phyloP scores from a whole-genome alignment of 2,888 invertebrate genomes.

The Drosophila colorata region DNA sequence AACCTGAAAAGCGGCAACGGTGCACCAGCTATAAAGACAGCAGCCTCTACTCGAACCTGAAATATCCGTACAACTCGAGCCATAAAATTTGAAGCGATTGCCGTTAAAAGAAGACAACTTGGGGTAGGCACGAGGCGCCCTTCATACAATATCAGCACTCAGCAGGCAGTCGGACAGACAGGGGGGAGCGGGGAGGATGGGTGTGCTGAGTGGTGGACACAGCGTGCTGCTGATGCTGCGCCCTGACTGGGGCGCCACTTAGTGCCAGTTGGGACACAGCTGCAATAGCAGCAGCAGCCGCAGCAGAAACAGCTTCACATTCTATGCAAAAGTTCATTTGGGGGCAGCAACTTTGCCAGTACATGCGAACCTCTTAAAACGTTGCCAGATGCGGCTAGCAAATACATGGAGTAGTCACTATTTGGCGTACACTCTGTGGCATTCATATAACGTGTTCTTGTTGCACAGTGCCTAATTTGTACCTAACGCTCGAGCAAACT shows the following conservation, averaged over 20 bases:
- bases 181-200: not conserved
- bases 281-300: constrained; percentile 30
- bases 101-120: constrained; percentile 55
- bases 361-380: constrained; percentile 51
- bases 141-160: constrained; percentile 45
- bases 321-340: constrained; percentile 62
- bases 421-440: constrained; percentile 16
- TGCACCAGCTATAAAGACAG: constrained; percentile 22
- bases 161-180: constrained; percentile 32
- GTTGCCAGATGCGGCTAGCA: constrained; percentile 50
- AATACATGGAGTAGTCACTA: constrained; percentile 21
- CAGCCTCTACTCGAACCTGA: constrained; percentile 31
- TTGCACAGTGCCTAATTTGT: constrained; percentile 45
- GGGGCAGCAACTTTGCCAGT: constrained; percentile 29
- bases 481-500: constrained; percentile 10
- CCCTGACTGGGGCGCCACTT: constrained; percentile 67
- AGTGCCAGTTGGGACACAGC: constrained; percentile 55
- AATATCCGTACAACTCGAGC: constrained; percentile 66
- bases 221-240: constrained; percentile 56
- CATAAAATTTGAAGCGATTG: constrained; percentile 75
- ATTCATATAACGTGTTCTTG: constrained; percentile 22
- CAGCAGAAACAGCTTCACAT: constrained; percentile 24
- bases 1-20: constrained; percentile 15
- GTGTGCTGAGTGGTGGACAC: constrained; percentile 12
- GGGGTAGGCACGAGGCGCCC: constrained; percentile 25